These are phyloP conservation scores for Carpatolechia fugitivella DNA, from an alignment of 2,888 invertebrate species.

Conservation along the genomic window DNA sequence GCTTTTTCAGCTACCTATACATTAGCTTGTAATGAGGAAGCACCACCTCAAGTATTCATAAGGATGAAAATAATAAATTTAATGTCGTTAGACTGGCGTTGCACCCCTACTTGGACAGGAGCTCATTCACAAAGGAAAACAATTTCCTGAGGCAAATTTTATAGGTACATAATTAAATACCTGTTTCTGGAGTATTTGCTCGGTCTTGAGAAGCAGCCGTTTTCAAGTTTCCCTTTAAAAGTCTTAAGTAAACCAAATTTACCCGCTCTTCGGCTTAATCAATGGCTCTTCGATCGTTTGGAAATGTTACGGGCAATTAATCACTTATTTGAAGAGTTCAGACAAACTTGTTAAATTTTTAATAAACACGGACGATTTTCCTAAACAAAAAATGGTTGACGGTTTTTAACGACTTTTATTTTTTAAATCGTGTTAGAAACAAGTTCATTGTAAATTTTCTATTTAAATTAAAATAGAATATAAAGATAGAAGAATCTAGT, in stretches of 20 bases:
- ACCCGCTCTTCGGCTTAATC: neutral
- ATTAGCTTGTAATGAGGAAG: slow-evolving; percentile 44
- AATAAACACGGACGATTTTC: neutral
- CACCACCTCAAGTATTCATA: slow-evolving; percentile 57
- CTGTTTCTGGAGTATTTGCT: neutral
- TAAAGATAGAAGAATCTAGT: neutral
- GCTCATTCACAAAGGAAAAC: slow-evolving; percentile 31
- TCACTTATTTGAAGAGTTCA: slow-evolving; percentile 2
- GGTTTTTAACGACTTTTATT: neutral
- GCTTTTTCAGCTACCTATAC: slow-evolving; percentile 50
- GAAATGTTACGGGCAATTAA: slow-evolving; percentile 10
- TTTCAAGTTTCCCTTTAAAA: neutral
- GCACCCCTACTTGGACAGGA: slow-evolving; percentile 31
- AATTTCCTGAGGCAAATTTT: slow-evolving; percentile 18
- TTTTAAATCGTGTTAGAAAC: neutral
- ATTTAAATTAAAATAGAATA: too few species aligned
- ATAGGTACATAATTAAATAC: slow-evolving; percentile 11
- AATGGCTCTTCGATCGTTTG: slow-evolving; percentile 3
- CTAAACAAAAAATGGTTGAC: neutral
- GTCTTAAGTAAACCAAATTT: neutral
- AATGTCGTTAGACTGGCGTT: slow-evolving; percentile 51
- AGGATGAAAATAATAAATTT: slow-evolving; percentile 58
- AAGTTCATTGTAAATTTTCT: too few species aligned
- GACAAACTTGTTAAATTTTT: slow-evolving; percentile 1
- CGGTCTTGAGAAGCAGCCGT: neutral